Conservation (phyloP, 2,797 vertebrate genomes). For the Trichosurus vulpecula region DNA sequence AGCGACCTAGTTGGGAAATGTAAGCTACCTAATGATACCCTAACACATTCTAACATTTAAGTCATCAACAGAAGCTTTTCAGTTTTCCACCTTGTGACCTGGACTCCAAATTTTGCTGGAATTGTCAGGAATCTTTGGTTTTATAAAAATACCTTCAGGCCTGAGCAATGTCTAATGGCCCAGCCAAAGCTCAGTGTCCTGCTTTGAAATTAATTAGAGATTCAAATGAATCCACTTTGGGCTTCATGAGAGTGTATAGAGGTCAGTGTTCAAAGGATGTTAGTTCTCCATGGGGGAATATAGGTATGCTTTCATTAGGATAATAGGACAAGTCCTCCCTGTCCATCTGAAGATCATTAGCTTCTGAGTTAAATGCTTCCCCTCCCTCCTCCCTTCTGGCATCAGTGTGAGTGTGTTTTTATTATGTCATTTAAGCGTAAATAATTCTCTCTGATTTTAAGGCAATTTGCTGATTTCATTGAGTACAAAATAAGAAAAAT, state of each 20-base stretch:
- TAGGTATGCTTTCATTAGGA: slow-evolving; percentile 59
- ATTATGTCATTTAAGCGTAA: slow-evolving; percentile 4
- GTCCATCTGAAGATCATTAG: slow-evolving; percentile 43
- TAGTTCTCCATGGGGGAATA: slow-evolving; percentile 9
- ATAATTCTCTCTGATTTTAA: not conserved
- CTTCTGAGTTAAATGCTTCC: slow-evolving; percentile 43
- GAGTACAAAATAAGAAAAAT: slow-evolving; percentile 41
- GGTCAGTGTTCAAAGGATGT: not conserved
- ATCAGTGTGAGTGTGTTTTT: slow-evolving; percentile 14
- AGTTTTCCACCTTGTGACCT: not conserved
- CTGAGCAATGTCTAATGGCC: slow-evolving; percentile 12
- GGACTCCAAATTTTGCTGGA: slow-evolving; percentile 14
- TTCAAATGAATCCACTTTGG: slow-evolving; percentile 41
- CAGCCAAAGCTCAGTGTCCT: not conserved
- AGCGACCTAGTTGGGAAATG: not conserved
- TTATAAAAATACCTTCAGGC: slow-evolving; percentile 41
- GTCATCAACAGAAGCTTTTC: not conserved
- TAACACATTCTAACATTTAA: not conserved
- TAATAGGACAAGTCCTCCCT: slow-evolving; percentile 52
- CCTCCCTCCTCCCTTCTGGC: slow-evolving; percentile 4
- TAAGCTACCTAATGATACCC: not conserved
- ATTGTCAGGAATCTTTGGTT: not conserved
- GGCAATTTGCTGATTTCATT: slow-evolving; percentile 44
- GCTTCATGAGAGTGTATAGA: slow-evolving; percentile 6
- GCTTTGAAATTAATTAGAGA: slow-evolving; percentile 46